Base-by-base conservation (phyloP, 2,113 vertebrate species). In the Thalassoma bifasciatum region DNA sequence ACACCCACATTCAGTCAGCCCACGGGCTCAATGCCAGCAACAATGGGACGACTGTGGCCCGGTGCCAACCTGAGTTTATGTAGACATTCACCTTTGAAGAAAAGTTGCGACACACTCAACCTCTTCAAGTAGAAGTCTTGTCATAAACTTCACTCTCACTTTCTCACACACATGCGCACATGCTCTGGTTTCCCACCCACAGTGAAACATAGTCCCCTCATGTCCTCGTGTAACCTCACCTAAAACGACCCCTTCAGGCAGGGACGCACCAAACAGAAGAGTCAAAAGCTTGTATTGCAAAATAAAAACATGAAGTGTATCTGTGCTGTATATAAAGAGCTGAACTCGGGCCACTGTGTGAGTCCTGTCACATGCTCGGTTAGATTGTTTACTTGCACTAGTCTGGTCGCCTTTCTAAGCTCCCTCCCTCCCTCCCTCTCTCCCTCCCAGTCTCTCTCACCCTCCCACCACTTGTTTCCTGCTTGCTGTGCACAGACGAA, bases 341-440 rank as follows among this genome's bases (percentile, higher is more conserved):
- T 57, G 23, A 82, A 67, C 57, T 74, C 62, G 40, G 36, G 36
- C 54, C 26, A 22, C 5, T 75, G n/a, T n/a, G n/a, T n/a, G n/a
- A n/a, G n/a, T n/a, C n/a, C n/a, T n/a, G 24, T 88, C 89, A 88
- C 78, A 84, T 72, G 77, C 23, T 72, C 49, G 30, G 6, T 44
- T 42, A 12, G 38, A 63, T 66, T 91, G 88, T 92, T 92, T 91
- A 88, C 88, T 83, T 74, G 53, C 3, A 74, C 66, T 72, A 24
- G 30, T 84, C 50, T 40, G 61, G 72, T 66, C 37, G 65, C 69
- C 6, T 42, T 52, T 54, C 63, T 11, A 16, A 66, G 38, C 63
- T 53, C 82, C 61, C 83, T 54, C 78, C 54, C 66, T 71, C 44
- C 8, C 36, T 49, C 56, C 23, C 16, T 4, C 50, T 30, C n/a